Conservation (phyloP, 2,888 invertebrate genomes). For the Chamaedrilus cognettii region DNA sequence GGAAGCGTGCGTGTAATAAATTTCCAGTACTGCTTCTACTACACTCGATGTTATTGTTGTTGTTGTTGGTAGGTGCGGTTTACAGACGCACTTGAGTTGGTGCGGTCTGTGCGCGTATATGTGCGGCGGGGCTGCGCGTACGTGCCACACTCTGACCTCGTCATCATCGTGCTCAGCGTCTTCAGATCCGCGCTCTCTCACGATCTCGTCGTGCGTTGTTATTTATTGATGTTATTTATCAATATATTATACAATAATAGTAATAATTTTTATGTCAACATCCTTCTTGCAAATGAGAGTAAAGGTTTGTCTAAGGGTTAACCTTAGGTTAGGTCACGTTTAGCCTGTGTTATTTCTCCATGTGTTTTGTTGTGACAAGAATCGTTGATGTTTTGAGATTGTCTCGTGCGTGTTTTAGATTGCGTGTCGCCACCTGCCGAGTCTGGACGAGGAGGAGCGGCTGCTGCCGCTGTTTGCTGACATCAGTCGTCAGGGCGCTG, state of each 20-base stretch:
- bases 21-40: no score
- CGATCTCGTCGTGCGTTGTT: slow-evolving; percentile 65
- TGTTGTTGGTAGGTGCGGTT: slow-evolving; percentile 76
- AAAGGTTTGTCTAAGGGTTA: no score
- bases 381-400: no score
- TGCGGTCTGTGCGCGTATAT: slow-evolving; percentile 77
- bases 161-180: slow-evolving; percentile 77
- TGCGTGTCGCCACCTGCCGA: slow-evolving; percentile 70
- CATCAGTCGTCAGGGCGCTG: slow-evolving; percentile 75
- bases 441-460: slow-evolving; percentile 83
- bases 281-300: background rate
- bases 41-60: no score
- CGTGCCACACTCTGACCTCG: slow-evolving; percentile 81
- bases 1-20: no score
- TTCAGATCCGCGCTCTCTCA: slow-evolving; percentile 74
- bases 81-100: slow-evolving; percentile 81
- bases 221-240: slow-evolving; percentile 5
- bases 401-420: slow-evolving; percentile 62
- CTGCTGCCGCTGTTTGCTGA: slow-evolving; percentile 72
- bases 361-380: no score
- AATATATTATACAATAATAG: background rate
- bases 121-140: slow-evolving; percentile 82
- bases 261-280: background rate
- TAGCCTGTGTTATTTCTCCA: no score
- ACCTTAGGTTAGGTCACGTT: no score